Evolutionary conservation across 2,888 invertebrate species (phyloP).

Genomic region (Steinernema scapterisci): DNA sequence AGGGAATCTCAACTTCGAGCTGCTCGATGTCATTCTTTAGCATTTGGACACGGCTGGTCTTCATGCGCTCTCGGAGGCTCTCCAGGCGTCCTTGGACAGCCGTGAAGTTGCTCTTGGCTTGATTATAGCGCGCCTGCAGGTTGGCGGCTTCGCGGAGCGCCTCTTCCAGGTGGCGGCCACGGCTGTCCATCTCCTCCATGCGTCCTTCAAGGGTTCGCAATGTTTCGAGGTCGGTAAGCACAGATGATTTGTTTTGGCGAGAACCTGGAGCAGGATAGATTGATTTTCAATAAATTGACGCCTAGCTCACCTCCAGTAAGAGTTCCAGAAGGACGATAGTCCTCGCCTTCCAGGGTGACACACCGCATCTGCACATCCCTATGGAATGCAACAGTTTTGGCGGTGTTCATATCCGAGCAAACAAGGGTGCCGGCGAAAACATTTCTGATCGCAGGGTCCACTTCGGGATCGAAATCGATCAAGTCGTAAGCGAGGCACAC

Average conservation of each 20-base stretch:
- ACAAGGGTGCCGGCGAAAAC: conserved; percentile 86
- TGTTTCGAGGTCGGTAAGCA: neutral
- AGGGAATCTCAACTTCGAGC: conserved; percentile 37
- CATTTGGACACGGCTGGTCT: conserved; percentile 46
- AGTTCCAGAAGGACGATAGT: conserved; percentile 86
- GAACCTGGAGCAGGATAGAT: neutral
- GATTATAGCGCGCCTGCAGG: conserved; percentile 33
- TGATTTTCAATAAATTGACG: neutral
- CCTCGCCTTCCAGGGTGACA: conserved; percentile 89
- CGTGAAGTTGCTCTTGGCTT: conserved; percentile 35
- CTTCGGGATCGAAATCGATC: conserved; percentile 52
- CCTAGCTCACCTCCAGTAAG: conserved; percentile 79
- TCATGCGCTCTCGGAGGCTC: conserved; percentile 41
- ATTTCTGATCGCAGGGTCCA: conserved; percentile 82
- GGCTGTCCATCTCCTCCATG: neutral
- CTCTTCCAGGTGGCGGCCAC: neutral
- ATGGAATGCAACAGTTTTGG: conserved; percentile 82
- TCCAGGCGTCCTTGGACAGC: conserved; percentile 37
- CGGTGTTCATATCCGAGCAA: conserved; percentile 77
- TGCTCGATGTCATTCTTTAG: conserved; percentile 44
- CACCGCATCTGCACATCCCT: conserved; percentile 68
- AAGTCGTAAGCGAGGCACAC: conserved; percentile 48
- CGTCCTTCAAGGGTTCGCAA: neutral
- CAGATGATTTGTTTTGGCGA: neutral
- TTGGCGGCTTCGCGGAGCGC: neutral